Conservation (phyloP, 2,888 invertebrate species). For the Sarcophaga variegata region DNA sequence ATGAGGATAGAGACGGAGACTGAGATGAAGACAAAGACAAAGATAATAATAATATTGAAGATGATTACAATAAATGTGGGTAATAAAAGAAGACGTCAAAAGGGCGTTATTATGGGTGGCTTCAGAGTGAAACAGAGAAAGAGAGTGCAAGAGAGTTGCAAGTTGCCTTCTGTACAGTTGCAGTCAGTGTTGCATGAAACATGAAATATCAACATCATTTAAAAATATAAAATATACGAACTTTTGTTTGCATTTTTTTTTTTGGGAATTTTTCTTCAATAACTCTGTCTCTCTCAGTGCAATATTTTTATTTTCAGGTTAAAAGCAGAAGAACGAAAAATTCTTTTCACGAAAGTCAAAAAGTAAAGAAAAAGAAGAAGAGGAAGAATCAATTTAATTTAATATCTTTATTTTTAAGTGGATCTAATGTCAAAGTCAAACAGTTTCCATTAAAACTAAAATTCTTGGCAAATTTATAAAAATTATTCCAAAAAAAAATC, state of each 20-base stretch:
- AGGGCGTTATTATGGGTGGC: not conserved
- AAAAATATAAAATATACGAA: conserved; percentile 55
- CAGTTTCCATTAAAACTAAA: conserved; percentile 45
- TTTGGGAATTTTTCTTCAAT: not conserved
- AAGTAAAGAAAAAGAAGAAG: not conserved
- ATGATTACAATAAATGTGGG: conserved; percentile 57
- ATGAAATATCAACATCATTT: conserved; percentile 70
- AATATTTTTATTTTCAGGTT: not conserved
- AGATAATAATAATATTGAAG: conserved; percentile 23
- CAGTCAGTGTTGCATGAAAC: conserved; percentile 67
- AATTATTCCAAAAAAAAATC: not conserved
- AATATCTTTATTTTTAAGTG: conserved; percentile 51
- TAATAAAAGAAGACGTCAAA: conserved; percentile 39
- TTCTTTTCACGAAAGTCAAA: not conserved
- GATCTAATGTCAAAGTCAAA: conserved; percentile 60
- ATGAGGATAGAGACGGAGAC: too few species aligned
- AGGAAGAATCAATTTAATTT: conserved; percentile 37
- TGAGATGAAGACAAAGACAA: not conserved
- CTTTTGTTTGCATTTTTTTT: conserved; percentile 14
- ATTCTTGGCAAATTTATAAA: conserved; percentile 27
- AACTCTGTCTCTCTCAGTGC: not conserved
- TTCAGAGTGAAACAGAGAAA: not conserved
- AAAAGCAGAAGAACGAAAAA: conserved; percentile 19
- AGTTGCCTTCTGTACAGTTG: conserved; percentile 32
- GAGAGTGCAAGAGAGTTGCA: not conserved